phyloP scores from a whole-genome alignment of 2,113 vertebrate genomes.

The Corythornis madagascariensis region DNA sequence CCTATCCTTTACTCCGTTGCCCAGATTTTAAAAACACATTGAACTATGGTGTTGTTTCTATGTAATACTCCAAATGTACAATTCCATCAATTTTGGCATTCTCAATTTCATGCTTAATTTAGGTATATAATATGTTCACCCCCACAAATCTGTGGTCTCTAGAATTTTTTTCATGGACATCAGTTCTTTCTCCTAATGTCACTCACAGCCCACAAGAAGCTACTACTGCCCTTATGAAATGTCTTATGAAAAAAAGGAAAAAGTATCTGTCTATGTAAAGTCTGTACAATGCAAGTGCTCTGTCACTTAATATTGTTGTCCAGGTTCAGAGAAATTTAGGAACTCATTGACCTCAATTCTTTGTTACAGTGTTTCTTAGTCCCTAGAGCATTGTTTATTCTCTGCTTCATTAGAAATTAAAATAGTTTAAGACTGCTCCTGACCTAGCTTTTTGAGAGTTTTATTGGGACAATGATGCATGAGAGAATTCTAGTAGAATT shows the following conservation, averaged over 20 bases:
- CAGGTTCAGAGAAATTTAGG: not conserved
- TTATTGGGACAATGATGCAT: not conserved
- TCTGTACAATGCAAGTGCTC: not conserved
- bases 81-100: not conserved
- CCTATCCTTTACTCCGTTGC: not conserved
- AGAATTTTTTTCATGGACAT: not conserved
- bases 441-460: conserved; percentile 21
- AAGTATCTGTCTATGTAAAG: not conserved
- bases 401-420: conserved; percentile 43
- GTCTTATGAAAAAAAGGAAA: not conserved
- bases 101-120: not conserved
- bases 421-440: conserved; percentile 27
- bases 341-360: conserved; percentile 35
- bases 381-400: conserved; percentile 26
- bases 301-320: not conserved
- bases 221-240: not conserved
- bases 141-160: not conserved
- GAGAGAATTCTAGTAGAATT: conserved; percentile 19
- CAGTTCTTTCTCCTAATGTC: not conserved
- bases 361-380: conserved; percentile 2
- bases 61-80: not conserved
- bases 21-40: not conserved
- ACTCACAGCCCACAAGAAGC: not conserved
- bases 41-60: not conserved
- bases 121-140: not conserved